Evolutionary conservation across 2,113 vertebrate species (phyloP).

Genomic region (Engystomops pustulosus): DNA sequence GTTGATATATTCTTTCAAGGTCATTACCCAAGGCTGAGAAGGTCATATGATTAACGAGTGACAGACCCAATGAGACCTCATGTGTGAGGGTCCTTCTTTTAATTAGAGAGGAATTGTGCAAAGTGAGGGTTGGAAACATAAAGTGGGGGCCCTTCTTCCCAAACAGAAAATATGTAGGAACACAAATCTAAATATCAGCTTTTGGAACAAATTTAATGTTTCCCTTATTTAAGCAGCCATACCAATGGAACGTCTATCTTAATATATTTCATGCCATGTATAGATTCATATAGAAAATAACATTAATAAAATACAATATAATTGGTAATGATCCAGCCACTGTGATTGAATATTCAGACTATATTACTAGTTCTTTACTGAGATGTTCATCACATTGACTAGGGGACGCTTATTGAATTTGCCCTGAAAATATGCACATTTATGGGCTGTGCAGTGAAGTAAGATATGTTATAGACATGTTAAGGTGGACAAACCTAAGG

Average conservation of each 20-base stretch:
- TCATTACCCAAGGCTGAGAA: slow-evolving; percentile 98
- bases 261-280: background rate
- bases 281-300: background rate
- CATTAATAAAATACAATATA: background rate
- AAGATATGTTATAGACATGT: slow-evolving; percentile 11
- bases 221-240: background rate
- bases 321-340: background rate
- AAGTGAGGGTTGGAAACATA: slow-evolving; percentile 79
- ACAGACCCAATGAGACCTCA: slow-evolving; percentile 92
- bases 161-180: slow-evolving; percentile 19
- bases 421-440: slow-evolving; percentile 24
- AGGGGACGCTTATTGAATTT: background rate
- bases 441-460: slow-evolving; percentile 4
- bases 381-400: background rate
- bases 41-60: slow-evolving; percentile 99
- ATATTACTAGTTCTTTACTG: background rate
- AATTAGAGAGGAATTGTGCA: slow-evolving; percentile 89
- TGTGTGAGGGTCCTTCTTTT: slow-evolving; percentile 90
- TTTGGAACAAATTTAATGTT: background rate
- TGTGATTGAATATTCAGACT: background rate
- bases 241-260: background rate
- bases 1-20: slow-evolving; percentile 99
- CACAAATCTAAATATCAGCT: background rate
- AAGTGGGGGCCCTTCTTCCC: slow-evolving; percentile 60
- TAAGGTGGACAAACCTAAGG: slow-evolving; percentile 31